A percentile compares a stretch with the other conserved stretches of the same genome.
These are phyloP conservation scores for Eptatretus burgeri DNA, from an alignment of 2,113 vertebrate genomes.

Conservation along the genomic window DNA sequence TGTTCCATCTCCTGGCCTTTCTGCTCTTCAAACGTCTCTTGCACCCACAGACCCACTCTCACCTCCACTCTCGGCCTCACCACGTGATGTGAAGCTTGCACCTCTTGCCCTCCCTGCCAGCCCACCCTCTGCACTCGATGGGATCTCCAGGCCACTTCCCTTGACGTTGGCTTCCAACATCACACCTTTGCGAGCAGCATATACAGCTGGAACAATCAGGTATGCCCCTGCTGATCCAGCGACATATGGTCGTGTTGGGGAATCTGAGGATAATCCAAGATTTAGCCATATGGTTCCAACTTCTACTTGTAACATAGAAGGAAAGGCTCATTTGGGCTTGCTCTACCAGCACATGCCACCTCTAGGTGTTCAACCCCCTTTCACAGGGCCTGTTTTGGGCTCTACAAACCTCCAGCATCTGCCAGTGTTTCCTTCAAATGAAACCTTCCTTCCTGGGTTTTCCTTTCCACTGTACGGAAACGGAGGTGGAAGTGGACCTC, in stretches of 20 bases:
- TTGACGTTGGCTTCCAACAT: background rate
- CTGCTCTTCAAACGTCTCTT: slow-evolving; percentile 27
- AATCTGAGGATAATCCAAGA: background rate
- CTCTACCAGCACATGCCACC: too few relatives aligned
- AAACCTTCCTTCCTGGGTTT: too few relatives aligned
- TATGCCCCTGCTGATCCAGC: slow-evolving; percentile 56
- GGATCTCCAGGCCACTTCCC: slow-evolving; percentile 21
- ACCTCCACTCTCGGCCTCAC: slow-evolving; percentile 78
- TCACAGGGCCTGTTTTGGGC: too few relatives aligned
- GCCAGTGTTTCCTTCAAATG: too few relatives aligned
- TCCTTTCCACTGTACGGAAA: too few relatives aligned
- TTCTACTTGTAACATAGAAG: too few relatives aligned
- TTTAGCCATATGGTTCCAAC: too few relatives aligned
- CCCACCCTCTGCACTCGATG: slow-evolving; percentile 49
- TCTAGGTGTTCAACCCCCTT: too few relatives aligned
- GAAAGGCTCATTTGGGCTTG: too few relatives aligned
- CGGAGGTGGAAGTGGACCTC: too few relatives aligned
- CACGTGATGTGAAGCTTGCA: slow-evolving; percentile 67
- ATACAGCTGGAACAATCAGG: slow-evolving; percentile 93
- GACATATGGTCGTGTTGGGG: background rate
- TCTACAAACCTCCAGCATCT: too few relatives aligned
- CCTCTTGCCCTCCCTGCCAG: slow-evolving; percentile 29
- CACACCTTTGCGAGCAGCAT: slow-evolving; percentile 36
- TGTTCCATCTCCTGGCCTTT: slow-evolving; percentile 24
- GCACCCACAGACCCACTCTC: slow-evolving; percentile 57